Conservation (phyloP, 2,888 invertebrate species). For the Ophioninae sp. region DNA sequence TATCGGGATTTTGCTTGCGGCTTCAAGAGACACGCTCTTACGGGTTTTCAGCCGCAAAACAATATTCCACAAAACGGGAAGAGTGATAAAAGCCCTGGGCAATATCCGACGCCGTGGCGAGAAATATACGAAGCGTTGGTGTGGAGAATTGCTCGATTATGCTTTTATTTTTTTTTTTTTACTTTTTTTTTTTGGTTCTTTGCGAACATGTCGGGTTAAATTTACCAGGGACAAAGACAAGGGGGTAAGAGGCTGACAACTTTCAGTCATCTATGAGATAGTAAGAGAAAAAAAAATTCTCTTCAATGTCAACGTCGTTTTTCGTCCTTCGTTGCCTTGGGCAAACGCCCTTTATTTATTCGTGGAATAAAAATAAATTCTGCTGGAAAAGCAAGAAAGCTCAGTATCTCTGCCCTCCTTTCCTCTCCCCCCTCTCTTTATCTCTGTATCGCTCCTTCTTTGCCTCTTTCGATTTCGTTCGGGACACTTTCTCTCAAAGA, state of each 20-base stretch:
- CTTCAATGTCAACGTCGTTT: constrained; percentile 43
- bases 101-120: constrained; percentile 4
- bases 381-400: constrained; percentile 36
- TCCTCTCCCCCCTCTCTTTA: constrained; percentile 7
- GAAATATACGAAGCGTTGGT: constrained; percentile 51
- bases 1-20: constrained; percentile 20
- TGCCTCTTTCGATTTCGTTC: constrained; percentile 19
- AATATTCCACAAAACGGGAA: constrained; percentile 34
- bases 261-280: constrained; percentile 32
- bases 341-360: constrained; percentile 65
- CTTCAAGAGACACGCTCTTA: constrained; percentile 2
- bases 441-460: constrained; percentile 5
- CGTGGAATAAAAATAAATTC: constrained; percentile 66
- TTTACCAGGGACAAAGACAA: constrained; percentile 45
- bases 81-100: constrained; percentile 52
- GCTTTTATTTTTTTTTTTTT: constrained; percentile 8
- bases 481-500: constrained; percentile 43
- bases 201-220: constrained; percentile 35
- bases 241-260: constrained; percentile 42
- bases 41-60: constrained; percentile 34
- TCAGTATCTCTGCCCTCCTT: neutral
- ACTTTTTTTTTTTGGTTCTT: neutral
- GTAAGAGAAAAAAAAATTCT: constrained; percentile 47
- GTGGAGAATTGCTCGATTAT: constrained; percentile 53
- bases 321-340: constrained; percentile 57